phyloP scores from a whole-genome alignment of 2,888 invertebrate species.

The Polymixis flavicincta region DNA sequence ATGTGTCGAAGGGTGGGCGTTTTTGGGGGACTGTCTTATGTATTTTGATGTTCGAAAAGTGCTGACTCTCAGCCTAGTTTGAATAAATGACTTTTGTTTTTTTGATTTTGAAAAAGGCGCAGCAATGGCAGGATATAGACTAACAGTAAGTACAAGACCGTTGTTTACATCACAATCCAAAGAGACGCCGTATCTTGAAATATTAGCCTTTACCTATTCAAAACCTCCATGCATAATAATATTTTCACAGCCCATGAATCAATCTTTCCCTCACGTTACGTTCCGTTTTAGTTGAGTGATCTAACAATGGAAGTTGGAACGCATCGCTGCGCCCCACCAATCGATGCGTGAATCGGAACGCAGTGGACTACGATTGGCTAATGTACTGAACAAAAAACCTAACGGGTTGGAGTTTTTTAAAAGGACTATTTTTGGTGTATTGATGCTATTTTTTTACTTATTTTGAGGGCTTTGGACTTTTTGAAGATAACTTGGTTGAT shows the following conservation, averaged over 20 bases:
- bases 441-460: background rate
- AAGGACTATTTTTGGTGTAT: slow-evolving; percentile 42
- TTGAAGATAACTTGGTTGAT: background rate
- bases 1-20: too few species aligned
- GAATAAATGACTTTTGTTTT: too few species aligned
- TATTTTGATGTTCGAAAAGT: too few species aligned
- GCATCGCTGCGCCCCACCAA: slow-evolving; percentile 58
- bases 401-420: slow-evolving; percentile 52
- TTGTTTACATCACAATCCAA: background rate
- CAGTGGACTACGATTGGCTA: slow-evolving; percentile 59
- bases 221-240: slow-evolving; percentile 18
- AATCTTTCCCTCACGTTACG: slow-evolving; percentile 56
- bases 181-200: background rate
- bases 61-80: too few species aligned
- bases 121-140: background rate
- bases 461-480: background rate
- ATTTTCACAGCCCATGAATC: slow-evolving; percentile 60
- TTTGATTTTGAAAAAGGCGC: too few species aligned
- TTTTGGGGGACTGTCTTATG: too few species aligned
- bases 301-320: slow-evolving; percentile 61
- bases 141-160: background rate
- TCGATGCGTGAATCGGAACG: slow-evolving; percentile 63
- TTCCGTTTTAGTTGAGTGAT: slow-evolving; percentile 62
- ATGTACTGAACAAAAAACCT: slow-evolving; percentile 65
- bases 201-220: background rate